phyloP scores from a whole-genome alignment of 1,140 invertebrate genomes.

The Pseudomyrmex sp. region DNA sequence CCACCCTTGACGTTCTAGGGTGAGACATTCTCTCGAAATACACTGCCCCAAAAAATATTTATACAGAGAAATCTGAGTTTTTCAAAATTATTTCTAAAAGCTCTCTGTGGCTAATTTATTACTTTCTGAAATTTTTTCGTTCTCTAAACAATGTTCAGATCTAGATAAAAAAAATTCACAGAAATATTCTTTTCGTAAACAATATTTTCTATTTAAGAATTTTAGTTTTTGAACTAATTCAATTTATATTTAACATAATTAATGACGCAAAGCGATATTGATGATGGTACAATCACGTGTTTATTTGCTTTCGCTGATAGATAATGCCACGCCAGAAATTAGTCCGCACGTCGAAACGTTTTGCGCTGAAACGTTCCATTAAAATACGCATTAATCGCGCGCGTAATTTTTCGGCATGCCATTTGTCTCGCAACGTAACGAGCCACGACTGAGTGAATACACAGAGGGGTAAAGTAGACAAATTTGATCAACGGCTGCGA shows the following conservation, averaged over 20 bases:
- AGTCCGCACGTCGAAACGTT: background rate
- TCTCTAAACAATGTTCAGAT: too few species aligned
- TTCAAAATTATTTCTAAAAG: background rate
- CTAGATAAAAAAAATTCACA: too few species aligned
- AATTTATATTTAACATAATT: conserved; percentile 14
- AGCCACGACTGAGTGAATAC: conserved; percentile 29
- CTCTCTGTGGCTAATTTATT: background rate
- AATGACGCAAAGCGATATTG: conserved; percentile 25
- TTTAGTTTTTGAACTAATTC: background rate
- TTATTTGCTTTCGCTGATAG: conserved; percentile 8
- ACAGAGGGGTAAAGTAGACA: conserved; percentile 65
- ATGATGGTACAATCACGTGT: conserved; percentile 29
- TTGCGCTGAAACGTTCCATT: conserved; percentile 1
- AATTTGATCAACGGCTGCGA: conserved; percentile 69
- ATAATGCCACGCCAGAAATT: background rate
- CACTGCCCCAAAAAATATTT: background rate
- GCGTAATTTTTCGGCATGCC: conserved; percentile 44
- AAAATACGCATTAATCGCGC: conserved; percentile 46
- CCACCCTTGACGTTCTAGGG: conserved; percentile 21
- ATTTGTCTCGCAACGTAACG: conserved; percentile 11
- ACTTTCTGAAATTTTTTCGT: background rate
- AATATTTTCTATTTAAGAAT: background rate
- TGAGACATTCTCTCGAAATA: conserved; percentile 4
- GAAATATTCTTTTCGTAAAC: too few species aligned
- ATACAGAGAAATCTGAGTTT: background rate